Conservation (phyloP, 2,888 invertebrate species). For the Chironomus riparius region DNA sequence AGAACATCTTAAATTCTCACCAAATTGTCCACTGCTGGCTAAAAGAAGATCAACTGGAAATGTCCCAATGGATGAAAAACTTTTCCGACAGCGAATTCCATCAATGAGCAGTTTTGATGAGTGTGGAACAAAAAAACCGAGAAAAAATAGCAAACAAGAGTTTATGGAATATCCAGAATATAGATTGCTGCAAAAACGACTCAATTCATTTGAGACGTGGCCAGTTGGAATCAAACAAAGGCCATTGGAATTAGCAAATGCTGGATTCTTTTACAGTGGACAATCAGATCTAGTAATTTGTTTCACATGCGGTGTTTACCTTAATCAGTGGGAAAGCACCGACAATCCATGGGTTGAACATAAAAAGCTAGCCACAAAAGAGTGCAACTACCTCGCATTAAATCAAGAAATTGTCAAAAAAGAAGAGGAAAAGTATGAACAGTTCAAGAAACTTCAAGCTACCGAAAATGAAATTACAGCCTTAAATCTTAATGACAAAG, state of each 20-base stretch:
- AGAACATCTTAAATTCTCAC: conserved; percentile 66
- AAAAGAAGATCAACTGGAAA: conserved; percentile 48
- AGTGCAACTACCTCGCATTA: conserved; percentile 4
- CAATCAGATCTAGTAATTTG: conserved; percentile 4
- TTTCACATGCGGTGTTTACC: conserved; percentile 17
- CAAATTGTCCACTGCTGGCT: conserved; percentile 61
- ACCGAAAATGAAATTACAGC: neutral
- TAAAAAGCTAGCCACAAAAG: neutral
- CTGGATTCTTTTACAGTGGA: conserved; percentile 28
- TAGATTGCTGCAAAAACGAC: neutral
- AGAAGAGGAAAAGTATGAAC: neutral
- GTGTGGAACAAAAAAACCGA: neutral
- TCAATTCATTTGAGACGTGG: conserved; percentile 17
- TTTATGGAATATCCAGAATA: neutral
- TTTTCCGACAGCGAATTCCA: neutral
- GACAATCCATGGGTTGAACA: conserved; percentile 27
- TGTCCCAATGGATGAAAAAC: conserved; percentile 40
- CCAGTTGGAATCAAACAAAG: conserved; percentile 19
- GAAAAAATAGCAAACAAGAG: neutral
- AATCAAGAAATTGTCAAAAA: neutral
- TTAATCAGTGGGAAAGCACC: conserved; percentile 15
- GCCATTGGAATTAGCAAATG: conserved; percentile 16
- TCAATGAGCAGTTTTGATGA: neutral
- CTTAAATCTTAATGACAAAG: too few relatives aligned
- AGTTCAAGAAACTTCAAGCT: neutral